phyloP scores from a whole-genome alignment of 2,797 vertebrate species.

The Acrocephalus scirpaceus region DNA sequence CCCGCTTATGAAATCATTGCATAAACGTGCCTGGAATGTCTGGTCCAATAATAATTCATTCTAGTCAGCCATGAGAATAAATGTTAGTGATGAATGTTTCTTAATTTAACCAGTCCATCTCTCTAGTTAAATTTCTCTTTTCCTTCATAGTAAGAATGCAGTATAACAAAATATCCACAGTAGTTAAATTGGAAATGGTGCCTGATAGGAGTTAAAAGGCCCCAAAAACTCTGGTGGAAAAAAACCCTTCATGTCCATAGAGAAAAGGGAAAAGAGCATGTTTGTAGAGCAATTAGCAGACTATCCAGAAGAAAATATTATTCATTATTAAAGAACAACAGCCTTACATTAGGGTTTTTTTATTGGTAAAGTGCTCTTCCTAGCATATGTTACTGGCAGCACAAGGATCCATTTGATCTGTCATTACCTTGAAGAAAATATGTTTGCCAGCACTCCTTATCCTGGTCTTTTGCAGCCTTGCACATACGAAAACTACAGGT shows the following conservation, averaged over 20 bases:
- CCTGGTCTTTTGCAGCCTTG: not conserved
- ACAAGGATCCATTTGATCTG: not conserved
- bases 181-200: not conserved
- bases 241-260: not conserved
- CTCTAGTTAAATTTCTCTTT: not conserved
- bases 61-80: not conserved
- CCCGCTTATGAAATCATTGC: not conserved
- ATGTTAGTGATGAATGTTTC: not conserved
- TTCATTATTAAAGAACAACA: not conserved
- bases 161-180: not conserved
- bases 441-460: not conserved
- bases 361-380: not conserved
- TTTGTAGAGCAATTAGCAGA: not conserved
- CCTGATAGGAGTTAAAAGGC: not conserved
- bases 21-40: not conserved
- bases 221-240: not conserved
- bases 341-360: not conserved
- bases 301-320: not conserved
- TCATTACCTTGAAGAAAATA: not conserved
- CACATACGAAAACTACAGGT: not conserved
- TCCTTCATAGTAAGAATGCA: not conserved
- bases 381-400: not conserved
- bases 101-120: not conserved
- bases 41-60: not conserved
- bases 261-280: not conserved